Evolutionary conservation across 2,113 vertebrate genomes (phyloP).

Genomic region (Corydoras sp.): DNA sequence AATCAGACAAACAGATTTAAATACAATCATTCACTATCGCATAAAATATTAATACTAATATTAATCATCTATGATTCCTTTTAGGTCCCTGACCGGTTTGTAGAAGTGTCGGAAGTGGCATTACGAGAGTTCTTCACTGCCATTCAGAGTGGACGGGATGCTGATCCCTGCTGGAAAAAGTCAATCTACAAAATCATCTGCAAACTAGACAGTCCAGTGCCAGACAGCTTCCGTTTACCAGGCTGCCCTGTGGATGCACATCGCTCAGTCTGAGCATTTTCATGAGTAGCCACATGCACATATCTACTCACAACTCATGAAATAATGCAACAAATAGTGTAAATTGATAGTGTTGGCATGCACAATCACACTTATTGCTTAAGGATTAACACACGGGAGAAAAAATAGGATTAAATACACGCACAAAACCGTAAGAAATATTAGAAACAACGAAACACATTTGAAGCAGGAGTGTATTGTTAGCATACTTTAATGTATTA

Average conservation of each 20-base stretch:
- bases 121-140: conserved; percentile 98
- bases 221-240: conserved; percentile 95
- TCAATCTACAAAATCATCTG: conserved; percentile 99
- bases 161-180: conserved; percentile 99
- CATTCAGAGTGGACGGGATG: conserved; percentile 96
- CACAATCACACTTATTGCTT: conserved; percentile 10
- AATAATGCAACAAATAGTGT: conserved; percentile 1
- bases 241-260: conserved; percentile 85
- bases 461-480: too few species aligned
- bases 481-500: too few species aligned
- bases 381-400: not conserved
- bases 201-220: conserved; percentile 95
- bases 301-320: conserved; percentile 1
- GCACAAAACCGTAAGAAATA: not conserved
- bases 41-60: not conserved
- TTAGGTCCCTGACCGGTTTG: conserved; percentile 96
- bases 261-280: conserved; percentile 46
- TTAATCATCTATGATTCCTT: not conserved
- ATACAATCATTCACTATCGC: too few species aligned
- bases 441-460: not conserved
- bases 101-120: conserved; percentile 94
- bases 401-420: not conserved
- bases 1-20: too few species aligned
- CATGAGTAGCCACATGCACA: conserved; percentile 29
- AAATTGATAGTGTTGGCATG: conserved; percentile 13